phyloP scores from a whole-genome alignment of 2,797 vertebrate species.

The Salmo trutta region DNA sequence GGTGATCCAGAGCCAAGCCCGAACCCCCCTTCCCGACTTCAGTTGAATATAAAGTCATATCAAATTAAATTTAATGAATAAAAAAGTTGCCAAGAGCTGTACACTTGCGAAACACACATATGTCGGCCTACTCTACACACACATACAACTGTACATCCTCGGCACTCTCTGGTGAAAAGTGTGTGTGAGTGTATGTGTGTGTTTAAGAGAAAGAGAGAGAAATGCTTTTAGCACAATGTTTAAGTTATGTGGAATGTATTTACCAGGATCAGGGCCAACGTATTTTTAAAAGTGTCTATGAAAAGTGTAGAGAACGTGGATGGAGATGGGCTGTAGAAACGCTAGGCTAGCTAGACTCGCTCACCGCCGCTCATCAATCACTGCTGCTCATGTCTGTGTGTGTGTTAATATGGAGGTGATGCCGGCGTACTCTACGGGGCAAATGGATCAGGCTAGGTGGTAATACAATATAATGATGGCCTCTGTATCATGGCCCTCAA shows the following conservation, averaged over 20 bases:
- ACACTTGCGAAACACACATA: conserved; percentile 37
- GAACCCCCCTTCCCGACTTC: conserved; percentile 45
- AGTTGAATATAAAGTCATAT: conserved; percentile 72
- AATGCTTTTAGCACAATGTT: too few relatives aligned
- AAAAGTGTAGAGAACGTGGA: neutral
- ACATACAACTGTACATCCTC: conserved; percentile 25
- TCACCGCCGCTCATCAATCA: neutral
- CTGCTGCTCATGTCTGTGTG: neutral
- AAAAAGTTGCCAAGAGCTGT: conserved; percentile 54
- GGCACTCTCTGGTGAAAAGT: neutral
- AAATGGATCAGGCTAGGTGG: conserved; percentile 50
- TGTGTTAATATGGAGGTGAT: conserved; percentile 1
- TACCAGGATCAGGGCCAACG: too few relatives aligned
- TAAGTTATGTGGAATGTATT: too few relatives aligned
- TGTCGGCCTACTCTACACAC: conserved; percentile 13
- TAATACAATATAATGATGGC: conserved; percentile 61
- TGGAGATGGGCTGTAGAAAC: neutral
- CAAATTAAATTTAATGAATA: conserved; percentile 68
- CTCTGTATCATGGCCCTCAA: conserved; percentile 54
- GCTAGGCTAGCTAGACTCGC: neutral
- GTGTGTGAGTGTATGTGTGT: conserved; percentile 23
- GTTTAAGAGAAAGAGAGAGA: neutral
- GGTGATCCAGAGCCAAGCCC: conserved; percentile 57
- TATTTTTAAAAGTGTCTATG: too few relatives aligned
- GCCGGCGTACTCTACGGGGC: neutral